These are phyloP conservation scores for Lethocerus indicus DNA, from an alignment of 1,140 invertebrate species.

Conservation along the genomic window DNA sequence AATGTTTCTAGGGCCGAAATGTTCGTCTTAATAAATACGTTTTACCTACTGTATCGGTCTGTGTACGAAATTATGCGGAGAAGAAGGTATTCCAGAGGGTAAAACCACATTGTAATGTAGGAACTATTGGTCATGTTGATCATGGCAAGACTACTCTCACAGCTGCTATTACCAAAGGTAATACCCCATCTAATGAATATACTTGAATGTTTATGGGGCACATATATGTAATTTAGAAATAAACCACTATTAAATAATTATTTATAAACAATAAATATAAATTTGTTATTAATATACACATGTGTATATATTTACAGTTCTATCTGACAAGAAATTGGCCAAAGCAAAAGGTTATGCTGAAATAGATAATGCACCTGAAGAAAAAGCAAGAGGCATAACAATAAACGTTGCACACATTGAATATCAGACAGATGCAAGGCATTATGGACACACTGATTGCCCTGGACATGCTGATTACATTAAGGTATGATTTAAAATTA, in stretches of 20 bases:
- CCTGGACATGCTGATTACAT: slow-evolving; percentile 96
- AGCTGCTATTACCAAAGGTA: slow-evolving; percentile 83
- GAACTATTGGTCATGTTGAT: slow-evolving; percentile 98
- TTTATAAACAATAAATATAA: background rate
- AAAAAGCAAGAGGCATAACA: slow-evolving; percentile 91
- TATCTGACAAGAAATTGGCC: slow-evolving; percentile 67
- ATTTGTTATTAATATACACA: background rate
- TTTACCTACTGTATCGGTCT: background rate
- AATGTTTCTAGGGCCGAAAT: slow-evolving; percentile 3
- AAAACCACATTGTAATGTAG: slow-evolving; percentile 75
- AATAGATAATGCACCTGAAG: slow-evolving; percentile 98
- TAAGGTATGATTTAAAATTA: slow-evolving; percentile 38
- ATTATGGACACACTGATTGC: slow-evolving; percentile 97
- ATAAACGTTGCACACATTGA: slow-evolving; percentile 97
- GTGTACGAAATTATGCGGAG: slow-evolving; percentile 8
- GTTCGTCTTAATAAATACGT: background rate
- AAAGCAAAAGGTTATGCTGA: slow-evolving; percentile 75
- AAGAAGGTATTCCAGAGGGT: slow-evolving; percentile 9
- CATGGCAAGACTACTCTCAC: slow-evolving; percentile 99
- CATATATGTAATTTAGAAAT: background rate
- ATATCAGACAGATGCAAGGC: slow-evolving; percentile 84
- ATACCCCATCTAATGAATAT: too few relatives aligned
- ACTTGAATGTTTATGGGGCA: background rate
- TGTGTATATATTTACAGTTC: slow-evolving; percentile 31
- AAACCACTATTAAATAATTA: background rate